These are phyloP conservation scores for Holacanthus passer DNA, from an alignment of 2,113 vertebrate species.

Conservation along the genomic window DNA sequence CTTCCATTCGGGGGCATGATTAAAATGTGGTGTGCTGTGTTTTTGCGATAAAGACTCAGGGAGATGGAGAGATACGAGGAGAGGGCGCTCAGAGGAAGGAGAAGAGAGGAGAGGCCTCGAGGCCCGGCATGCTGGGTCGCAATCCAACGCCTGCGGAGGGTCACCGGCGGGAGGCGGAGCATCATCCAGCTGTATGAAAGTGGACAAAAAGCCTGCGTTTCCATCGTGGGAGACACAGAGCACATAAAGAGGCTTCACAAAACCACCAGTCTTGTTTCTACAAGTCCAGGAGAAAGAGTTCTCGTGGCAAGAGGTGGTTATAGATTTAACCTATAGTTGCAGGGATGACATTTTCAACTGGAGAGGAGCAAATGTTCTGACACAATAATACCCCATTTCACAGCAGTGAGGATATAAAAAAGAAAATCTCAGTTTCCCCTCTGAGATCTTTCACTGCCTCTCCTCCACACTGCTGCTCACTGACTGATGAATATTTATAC, in stretches of 20 bases:
- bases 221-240: conserved; percentile 2
- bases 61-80: conserved; percentile 75
- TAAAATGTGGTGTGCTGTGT: conserved; percentile 81
- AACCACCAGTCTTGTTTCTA: conserved; percentile 6
- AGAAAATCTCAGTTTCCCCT: conserved; percentile 48
- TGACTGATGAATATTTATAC: conserved; percentile 80
- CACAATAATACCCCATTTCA: conserved; percentile 47
- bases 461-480: conserved; percentile 49
- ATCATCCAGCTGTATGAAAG: conserved; percentile 35
- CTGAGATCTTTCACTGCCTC: conserved; percentile 55
- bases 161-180: conserved; percentile 43
- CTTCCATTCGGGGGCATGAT: conserved; percentile 81
- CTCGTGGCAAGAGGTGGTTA: conserved; percentile 24
- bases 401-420: conserved; percentile 46
- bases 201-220: conserved; percentile 40
- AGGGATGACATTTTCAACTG: conserved; percentile 42
- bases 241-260: neutral
- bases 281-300: conserved; percentile 30
- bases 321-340: conserved; percentile 59
- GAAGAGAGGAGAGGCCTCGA: conserved; percentile 54
- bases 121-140: conserved; percentile 70
- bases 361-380: conserved; percentile 60
- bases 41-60: conserved; percentile 74
- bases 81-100: conserved; percentile 51
- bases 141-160: conserved; percentile 66